Base-by-base conservation (phyloP, 2,113 vertebrate species). In the Montifringilla adamsi region DNA sequence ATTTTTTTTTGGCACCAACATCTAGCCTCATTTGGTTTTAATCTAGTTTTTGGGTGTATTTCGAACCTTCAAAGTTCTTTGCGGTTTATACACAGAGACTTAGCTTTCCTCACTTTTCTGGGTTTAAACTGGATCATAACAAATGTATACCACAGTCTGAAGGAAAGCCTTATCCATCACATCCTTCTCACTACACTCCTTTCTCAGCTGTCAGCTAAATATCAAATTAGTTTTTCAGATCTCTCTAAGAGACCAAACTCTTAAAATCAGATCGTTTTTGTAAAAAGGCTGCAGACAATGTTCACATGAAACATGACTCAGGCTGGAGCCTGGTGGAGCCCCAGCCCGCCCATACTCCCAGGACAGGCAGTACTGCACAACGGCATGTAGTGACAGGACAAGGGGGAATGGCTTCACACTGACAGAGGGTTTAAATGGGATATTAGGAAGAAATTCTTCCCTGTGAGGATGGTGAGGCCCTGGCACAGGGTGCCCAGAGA, bases 171-270 rank as follows among this genome's bases (percentile, higher is more conserved):
- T 17, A 87, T 28, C 58, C 44, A 63, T 50, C 62, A 35, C 3
- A 19, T 79, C n/a, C 76, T 67, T 30, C 81, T 67, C 23, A 5
- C 73, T 44, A 10, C 4, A 1, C 30, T 66, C 50, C 56, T 82
- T 84, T 50, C 52, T 20, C 56, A 64, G 52, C 8, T 52, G 1
- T 49, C 49, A 73, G 41, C 67, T 31, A 19, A 91, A 49, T 53
- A 82, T 35, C 78, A 85, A 68, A 93, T 79, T 35, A 1, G 1
- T 83, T 93, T 93, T 49, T 90, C 82, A 84, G 47, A 74, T 63
- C 33, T 49, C 47, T 35, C 37, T 13, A 55, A 76, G 43, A 81
- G 56, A 56, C 49, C 74, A 91, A 90, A 64, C 53, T 52, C 44
- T 59, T 55, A 20, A 50, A 46, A 74, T 73, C 62, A 55, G 76